phyloP scores from a whole-genome alignment of 2,113 vertebrate genomes.

The Delphinapterus leucas region DNA sequence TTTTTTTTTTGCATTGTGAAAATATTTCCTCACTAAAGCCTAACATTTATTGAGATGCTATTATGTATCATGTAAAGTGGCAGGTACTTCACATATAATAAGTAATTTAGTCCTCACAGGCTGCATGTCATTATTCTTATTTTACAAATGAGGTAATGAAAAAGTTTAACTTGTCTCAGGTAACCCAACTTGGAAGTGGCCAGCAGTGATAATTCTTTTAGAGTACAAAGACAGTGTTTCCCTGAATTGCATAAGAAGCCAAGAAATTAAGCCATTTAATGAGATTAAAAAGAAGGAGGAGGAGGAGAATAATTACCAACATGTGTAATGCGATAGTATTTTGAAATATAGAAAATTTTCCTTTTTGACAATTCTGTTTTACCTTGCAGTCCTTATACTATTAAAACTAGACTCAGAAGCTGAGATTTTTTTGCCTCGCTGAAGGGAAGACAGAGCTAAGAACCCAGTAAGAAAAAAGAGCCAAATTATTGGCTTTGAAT shows the following conservation, averaged over 20 bases:
- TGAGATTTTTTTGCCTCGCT: not conserved
- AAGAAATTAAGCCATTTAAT: not conserved
- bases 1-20: not conserved
- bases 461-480: not conserved
- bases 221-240: not conserved
- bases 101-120: not conserved
- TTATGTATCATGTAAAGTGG: not conserved
- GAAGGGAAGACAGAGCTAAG: not conserved
- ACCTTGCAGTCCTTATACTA: not conserved
- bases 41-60: not conserved
- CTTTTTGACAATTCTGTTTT: not conserved
- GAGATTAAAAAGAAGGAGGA: not conserved
- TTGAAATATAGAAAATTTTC: conserved; percentile 3
- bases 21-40: not conserved
- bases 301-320: not conserved
- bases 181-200: not conserved
- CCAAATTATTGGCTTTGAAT: conserved; percentile 20
- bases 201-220: not conserved
- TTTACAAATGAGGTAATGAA: not conserved
- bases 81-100: not conserved
- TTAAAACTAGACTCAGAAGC: not conserved
- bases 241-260: not conserved
- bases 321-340: not conserved
- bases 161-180: not conserved
- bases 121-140: not conserved